Base-by-base conservation (phyloP, 2,797 vertebrate species). In the Smutsia temminckii region DNA sequence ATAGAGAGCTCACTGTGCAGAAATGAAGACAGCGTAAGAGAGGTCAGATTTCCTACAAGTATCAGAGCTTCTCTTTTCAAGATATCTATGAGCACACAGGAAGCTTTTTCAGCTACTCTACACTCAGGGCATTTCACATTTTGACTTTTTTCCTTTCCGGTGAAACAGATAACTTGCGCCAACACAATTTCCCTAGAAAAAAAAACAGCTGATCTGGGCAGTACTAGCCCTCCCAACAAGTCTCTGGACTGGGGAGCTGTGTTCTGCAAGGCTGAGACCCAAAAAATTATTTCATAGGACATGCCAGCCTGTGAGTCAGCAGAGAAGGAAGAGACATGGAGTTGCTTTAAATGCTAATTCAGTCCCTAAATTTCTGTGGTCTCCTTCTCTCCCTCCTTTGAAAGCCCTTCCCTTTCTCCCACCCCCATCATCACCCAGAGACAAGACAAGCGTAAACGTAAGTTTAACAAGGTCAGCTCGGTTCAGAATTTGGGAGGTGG, bases 1-100 rank as follows among this genome's bases (percentile, higher is more conserved):
- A 69, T 1, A 57, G 89, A 86, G 49, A 93, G 40, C 59, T 79
- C 59, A 75, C 64, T 86, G 71, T 86, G 78, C 59, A 72, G 66
- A 96, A 55, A 5, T 61, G 29, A 85, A 93, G 32, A 85, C 11
- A 46, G 21, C 17, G 1, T 12, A 69, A 57, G 42, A 78, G 61
- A 96, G 37, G 59, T 86, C 79, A 95, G 63, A 69, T 74, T 86
- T 64, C n/a, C 91, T 85, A 55, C 64, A 66, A 91, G 68, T 63
- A 32, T 75, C 63, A 68, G 14, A 72, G 40, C 69, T 61, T 79
- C 9, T 86, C 64, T 80, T 92, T 94, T 89, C 37, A 86, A 89
- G 61, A 10, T 74, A 40, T n/a, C 57, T 85, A 3, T n/a, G 40
- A 91, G 37, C 12, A 66, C 21, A 46, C 4, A 12, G 49, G 42